A percentile compares a stretch with the other conserved stretches of the same genome.
phyloP scores from a whole-genome alignment of 2,888 invertebrate genomes.

The Cryptocephalus moraei region DNA sequence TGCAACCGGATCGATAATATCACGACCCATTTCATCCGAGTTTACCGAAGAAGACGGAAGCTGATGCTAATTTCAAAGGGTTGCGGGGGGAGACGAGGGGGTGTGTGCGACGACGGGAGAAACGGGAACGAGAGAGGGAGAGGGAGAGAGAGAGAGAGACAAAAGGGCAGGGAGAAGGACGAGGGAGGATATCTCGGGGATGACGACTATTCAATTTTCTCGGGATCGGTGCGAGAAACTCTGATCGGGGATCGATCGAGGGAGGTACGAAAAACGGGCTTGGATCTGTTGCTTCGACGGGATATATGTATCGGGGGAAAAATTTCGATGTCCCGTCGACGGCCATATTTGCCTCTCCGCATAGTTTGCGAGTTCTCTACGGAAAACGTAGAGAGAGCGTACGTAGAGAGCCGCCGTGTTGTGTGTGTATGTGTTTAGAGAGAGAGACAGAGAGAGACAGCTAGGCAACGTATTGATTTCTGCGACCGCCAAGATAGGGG shows the following conservation, averaged over 20 bases:
- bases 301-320: no score
- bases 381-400: background rate
- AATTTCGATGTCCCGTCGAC: no score
- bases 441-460: slow-evolving; percentile 5
- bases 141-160: background rate
- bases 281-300: no score
- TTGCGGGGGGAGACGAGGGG: background rate
- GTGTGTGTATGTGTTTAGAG: background rate
- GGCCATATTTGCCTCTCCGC: background rate
- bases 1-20: no score
- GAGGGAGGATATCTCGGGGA: slow-evolving; percentile 4
- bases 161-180: background rate
- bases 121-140: no score
- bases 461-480: slow-evolving; percentile 36
- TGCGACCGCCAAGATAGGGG: slow-evolving; percentile 36
- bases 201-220: slow-evolving; percentile 16
- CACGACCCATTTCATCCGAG: no score
- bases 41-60: no score
- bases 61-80: no score
- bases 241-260: background rate
- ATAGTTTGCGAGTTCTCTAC: background rate
- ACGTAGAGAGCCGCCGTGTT: background rate
- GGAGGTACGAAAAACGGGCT: background rate
- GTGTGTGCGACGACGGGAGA: background rate
- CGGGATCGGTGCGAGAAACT: no score